Evolutionary conservation across 2,113 vertebrate genomes (phyloP).

Genomic region (Phaethon lepturus): DNA sequence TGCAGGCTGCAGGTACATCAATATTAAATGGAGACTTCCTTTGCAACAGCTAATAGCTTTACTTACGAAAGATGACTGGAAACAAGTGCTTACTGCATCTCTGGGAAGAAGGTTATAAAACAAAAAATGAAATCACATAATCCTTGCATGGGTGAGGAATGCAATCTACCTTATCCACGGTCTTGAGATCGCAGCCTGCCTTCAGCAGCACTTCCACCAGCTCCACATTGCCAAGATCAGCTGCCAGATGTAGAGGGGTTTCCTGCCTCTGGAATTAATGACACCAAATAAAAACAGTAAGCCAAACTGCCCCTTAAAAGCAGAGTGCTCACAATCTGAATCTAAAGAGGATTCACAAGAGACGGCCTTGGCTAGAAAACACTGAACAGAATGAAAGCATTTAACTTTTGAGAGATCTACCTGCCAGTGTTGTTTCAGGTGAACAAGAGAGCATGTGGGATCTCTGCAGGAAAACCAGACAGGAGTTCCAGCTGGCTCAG

Average conservation of each 20-base stretch:
- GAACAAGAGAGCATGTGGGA: not conserved
- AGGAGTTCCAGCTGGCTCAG: not conserved
- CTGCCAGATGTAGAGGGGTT: constrained; percentile 86
- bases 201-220: constrained; percentile 87
- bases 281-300: not conserved
- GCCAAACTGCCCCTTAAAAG: not conserved
- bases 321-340: not conserved
- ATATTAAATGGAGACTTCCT: not conserved
- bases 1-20: not conserved
- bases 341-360: not conserved
- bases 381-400: not conserved
- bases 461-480: not conserved
- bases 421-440: not conserved
- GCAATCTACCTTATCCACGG: constrained; percentile 79
- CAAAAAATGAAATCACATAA: not conserved
- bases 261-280: constrained; percentile 81
- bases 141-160: not conserved
- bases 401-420: not conserved
- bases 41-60: not conserved
- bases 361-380: not conserved
- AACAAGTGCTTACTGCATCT: not conserved
- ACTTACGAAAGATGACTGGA: not conserved
- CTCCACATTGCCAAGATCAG: constrained; percentile 87
- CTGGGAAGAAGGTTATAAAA: not conserved
- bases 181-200: constrained; percentile 80